These are phyloP conservation scores for Pandemis corylana DNA, from an alignment of 2,888 invertebrate species.

Conservation along the genomic window DNA sequence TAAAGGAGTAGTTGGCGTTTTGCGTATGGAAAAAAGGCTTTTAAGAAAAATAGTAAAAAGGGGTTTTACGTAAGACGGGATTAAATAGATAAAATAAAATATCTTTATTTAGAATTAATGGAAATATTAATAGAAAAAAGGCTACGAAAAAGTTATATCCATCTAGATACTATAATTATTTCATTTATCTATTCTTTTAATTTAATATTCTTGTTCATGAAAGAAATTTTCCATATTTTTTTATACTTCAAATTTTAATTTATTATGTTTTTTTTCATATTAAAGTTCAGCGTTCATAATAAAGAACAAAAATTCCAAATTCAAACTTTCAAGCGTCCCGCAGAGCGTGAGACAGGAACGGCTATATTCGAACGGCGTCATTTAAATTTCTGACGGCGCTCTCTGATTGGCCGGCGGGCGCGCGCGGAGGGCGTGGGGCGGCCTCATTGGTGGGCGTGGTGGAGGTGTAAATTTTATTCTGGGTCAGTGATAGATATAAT, in stretches of 20 bases:
- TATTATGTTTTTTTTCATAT: no score
- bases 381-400: conserved; percentile 57
- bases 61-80: background rate
- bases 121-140: no score
- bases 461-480: conserved; percentile 62
- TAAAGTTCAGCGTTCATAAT: background rate
- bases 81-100: conserved; percentile 38
- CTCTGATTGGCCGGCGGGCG: conserved; percentile 79
- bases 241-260: no score
- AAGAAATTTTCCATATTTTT: no score
- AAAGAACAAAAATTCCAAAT: conserved; percentile 41
- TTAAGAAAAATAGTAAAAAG: conserved; percentile 17
- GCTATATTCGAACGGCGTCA: conserved; percentile 59
- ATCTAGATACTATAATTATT: no score
- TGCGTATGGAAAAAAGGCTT: conserved; percentile 37
- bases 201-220: no score
- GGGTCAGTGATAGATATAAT: conserved; percentile 58
- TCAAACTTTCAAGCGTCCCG: conserved; percentile 14
- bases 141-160: no score
- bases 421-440: conserved; percentile 72
- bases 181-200: no score
- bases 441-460: conserved; percentile 76
- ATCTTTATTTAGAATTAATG: background rate
- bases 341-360: conserved; percentile 65
- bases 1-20: conserved; percentile 53